These are phyloP conservation scores for Xiphophorus birchmanni DNA, from an alignment of 2,797 vertebrate species.

Conservation along the genomic window DNA sequence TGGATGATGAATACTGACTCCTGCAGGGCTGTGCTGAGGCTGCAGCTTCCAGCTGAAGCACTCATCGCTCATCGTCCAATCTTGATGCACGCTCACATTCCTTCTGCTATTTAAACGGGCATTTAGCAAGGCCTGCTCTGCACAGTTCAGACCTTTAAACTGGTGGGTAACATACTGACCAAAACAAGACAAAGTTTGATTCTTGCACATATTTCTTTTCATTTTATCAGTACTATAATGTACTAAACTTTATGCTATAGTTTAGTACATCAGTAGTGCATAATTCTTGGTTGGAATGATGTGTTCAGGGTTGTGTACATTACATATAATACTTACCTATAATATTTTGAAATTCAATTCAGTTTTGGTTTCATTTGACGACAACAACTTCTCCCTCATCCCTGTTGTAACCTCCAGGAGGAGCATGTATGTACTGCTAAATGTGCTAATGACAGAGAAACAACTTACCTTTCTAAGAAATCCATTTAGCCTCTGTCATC, in stretches of 20 bases:
- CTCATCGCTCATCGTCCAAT: conserved; percentile 60
- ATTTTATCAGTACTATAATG: background rate
- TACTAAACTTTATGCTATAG: background rate
- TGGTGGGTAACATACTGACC: conserved; percentile 17
- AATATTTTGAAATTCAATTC: background rate
- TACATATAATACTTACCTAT: background rate
- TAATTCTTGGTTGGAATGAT: background rate
- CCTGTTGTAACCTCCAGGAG: background rate
- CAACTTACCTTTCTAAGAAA: no score
- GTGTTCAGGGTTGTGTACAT: background rate
- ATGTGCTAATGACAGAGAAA: no score
- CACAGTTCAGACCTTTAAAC: conserved; percentile 13
- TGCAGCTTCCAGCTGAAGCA: conserved; percentile 54
- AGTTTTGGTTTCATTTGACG: background rate
- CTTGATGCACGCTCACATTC: background rate
- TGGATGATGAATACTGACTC: conserved; percentile 72
- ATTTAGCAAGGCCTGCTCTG: conserved; percentile 15
- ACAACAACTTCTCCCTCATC: background rate
- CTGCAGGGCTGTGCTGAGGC: conserved; percentile 63
- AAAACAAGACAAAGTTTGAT: conserved; percentile 7
- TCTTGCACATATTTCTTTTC: background rate
- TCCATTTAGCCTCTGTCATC: no score
- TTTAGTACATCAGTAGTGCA: background rate
- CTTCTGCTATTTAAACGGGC: conserved; percentile 1
- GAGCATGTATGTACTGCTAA: no score